Evolutionary conservation across 2,797 vertebrate species (phyloP), one percentile per base, ranked within the genome.

Genomic region (Dipus sagitta): DNA sequence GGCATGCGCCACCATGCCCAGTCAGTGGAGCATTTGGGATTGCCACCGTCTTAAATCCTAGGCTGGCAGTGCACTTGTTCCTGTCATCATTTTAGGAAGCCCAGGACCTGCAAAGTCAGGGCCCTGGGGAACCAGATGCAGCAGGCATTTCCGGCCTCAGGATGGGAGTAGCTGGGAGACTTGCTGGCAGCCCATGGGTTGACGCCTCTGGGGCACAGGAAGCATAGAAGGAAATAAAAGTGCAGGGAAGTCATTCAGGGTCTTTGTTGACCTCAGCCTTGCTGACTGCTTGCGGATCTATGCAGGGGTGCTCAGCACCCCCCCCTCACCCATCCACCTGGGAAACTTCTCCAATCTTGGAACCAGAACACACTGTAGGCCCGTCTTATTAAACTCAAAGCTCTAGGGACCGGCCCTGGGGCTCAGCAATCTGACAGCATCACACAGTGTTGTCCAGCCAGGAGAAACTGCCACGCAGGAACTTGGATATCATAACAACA

Each of bases 81-180:
- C 28, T 79, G 80, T 89, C 60, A 65, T 64, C 60, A 23, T 77
- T 2, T 23, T 42, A 84, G 80, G 78, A 94, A 77, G 75, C 68
- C 12, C 34, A 64, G 70, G 34, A 47, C 75, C 81, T 95, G 75
- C 77, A 71, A 38, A 81, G 54, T 92, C 78, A 72, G 91, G 60
- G 34, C 32, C 42, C 4, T 12, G 83, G 88, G 92, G 71, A 95
- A 76, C 85, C 68, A 38, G 30, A 90, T n/a, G 32, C 14, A 68
- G 71, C 82, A 85, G 15, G 34, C 75, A 77, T 93, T 89, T 94
- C 89, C 32, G 3, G 70, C 6, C 67, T 79, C 92, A 91, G 92
- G 91, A 92, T 79, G 91, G 95, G 94, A 91, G 94, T 85, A 85
- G 71, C 75, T 28, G 70, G 62, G 88, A 95, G 88, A 81, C 86